Base-by-base conservation (phyloP, 2,888 invertebrate species). In the Lasioglossum figueresi region DNA sequence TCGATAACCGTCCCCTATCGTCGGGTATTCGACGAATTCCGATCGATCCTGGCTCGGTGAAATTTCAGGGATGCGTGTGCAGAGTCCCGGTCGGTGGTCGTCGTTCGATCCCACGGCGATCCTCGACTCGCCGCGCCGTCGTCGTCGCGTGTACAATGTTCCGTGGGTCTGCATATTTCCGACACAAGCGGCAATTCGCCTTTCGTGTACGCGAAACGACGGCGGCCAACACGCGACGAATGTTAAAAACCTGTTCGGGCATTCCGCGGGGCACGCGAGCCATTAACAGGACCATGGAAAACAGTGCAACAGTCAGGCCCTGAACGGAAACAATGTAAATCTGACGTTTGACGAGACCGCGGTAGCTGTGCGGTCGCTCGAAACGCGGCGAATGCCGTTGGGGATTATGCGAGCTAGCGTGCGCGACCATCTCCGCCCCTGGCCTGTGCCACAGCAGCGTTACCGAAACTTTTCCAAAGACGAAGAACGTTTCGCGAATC, bases 221-320 rank as follows among this genome's bases (percentile, higher is more conserved):
- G 45, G 59, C 31, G 45, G 34, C 34, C 19, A 16, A 79, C 89
- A 89, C 89, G 89, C 90, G 85, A 90, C 84, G 82, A 88, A 90
- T 76, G 89, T 83, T 87, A 85, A 90, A 90, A 87, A 90, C 70
- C 84, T 80, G 75, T 80, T 79, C 68, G 76, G 84, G 56, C 73
- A 37, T 82, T 75, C 79, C 63, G 59, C 84, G 77, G 45, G 31
- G 34, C 87, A 84, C 87, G 89, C 85, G 85, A 87, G 74, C 71
- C 80, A n/a, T 72, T 34, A 66, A 76, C 70, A 66, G 72, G 70
- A 76, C 68, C 80, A 0, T 31, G 14, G 43, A 56, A n/a, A 66
- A 45, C 10, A 5, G 40, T 27, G 27, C 23, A 56, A 2, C n/a
- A 43, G 31, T 23, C 43, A 37, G n/a, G 12, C 12, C 31, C 52